These are phyloP conservation scores for Babylonia areolata DNA, from an alignment of 1,140 invertebrate genomes.

Conservation along the genomic window DNA sequence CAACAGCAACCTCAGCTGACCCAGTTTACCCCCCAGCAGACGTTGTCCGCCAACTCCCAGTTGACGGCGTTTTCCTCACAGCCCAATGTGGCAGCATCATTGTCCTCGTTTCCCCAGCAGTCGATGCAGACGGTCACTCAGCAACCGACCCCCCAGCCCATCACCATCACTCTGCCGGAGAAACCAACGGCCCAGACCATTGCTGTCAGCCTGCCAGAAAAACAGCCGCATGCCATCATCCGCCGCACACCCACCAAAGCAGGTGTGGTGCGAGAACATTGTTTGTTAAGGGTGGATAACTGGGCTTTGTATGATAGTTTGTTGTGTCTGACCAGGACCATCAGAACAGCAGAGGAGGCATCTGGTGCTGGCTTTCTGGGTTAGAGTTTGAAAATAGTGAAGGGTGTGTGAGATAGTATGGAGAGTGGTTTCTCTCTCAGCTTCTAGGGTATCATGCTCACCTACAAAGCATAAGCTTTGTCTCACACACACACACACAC, in stretches of 20 bases:
- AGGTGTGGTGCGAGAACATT: neutral
- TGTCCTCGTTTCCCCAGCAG: conserved; percentile 50
- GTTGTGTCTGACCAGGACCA: too few species aligned
- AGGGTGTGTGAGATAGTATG: too few species aligned
- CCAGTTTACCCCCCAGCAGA: conserved; percentile 6
- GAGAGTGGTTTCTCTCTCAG: too few species aligned
- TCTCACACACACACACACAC: too few species aligned
- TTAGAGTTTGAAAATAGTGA: too few species aligned
- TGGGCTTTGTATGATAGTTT: neutral
- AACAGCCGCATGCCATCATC: conserved; percentile 4
- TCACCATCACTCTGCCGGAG: neutral
- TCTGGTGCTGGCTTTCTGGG: too few species aligned
- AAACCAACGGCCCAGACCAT: conserved; percentile 9
- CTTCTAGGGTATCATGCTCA: too few species aligned
- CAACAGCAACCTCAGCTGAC: conserved; percentile 29
- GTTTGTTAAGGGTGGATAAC: neutral
- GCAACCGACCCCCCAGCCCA: neutral
- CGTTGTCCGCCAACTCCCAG: neutral
- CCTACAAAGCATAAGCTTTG: too few species aligned
- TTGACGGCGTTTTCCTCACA: neutral
- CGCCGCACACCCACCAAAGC: conserved; percentile 30
- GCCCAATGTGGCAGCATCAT: conserved; percentile 30
- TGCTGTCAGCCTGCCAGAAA: conserved; percentile 32
- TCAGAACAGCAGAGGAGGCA: too few species aligned
- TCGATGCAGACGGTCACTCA: conserved; percentile 45